Conservation (phyloP, 2,888 invertebrate genomes). For the Spatulosminthurus flaviceps region DNA sequence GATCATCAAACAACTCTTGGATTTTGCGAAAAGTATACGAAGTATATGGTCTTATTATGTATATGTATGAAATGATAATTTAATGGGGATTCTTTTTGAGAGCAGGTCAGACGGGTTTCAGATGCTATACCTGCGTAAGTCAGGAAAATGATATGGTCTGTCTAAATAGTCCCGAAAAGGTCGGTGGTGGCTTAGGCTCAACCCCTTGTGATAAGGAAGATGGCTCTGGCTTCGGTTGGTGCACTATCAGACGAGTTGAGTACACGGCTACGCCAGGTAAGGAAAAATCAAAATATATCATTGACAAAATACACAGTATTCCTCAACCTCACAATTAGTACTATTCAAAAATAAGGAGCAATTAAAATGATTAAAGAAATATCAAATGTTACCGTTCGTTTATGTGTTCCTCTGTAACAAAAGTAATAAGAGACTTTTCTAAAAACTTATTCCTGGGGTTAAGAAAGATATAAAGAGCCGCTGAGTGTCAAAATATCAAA, state of each 20-base stretch:
- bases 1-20: background rate
- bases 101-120: constrained; percentile 25
- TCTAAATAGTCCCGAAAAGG: background rate
- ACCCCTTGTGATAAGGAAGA: constrained; percentile 38
- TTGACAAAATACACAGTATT: background rate
- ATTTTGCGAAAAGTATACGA: too few species aligned
- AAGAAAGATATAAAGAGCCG: too few species aligned
- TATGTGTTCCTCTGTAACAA: too few species aligned
- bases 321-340: too few species aligned
- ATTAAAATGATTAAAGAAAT: too few species aligned
- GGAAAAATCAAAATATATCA: background rate
- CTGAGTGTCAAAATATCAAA: too few species aligned
- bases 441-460: too few species aligned
- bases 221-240: constrained; percentile 40
- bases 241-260: constrained; percentile 30
- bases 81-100: background rate
- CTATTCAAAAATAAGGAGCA: too few species aligned
- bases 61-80: background rate
- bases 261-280: constrained; percentile 40
- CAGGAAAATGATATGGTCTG: constrained; percentile 10
- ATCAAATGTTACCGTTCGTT: too few species aligned
- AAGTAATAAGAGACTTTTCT: too few species aligned
- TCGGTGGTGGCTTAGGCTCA: background rate
- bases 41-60: too few species aligned
- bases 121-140: constrained; percentile 29